Evolutionary conservation across 1,140 invertebrate species (phyloP).

Genomic region (Eupristina koningsbergeri): DNA sequence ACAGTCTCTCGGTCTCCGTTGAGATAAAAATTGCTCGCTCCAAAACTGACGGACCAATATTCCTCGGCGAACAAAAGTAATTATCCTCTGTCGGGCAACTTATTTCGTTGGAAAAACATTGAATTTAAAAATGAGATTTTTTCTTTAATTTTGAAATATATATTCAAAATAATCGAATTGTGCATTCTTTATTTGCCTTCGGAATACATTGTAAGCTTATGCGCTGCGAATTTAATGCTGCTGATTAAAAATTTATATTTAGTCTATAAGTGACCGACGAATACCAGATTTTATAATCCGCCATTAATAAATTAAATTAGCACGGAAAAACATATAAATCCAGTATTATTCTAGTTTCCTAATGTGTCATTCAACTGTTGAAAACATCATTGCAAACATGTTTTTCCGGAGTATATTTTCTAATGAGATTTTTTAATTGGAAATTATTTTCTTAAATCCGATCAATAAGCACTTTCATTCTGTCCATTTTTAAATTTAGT

Average conservation of each 20-base stretch:
- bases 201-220: neutral
- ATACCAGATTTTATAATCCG: neutral
- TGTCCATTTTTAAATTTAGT: too few species aligned
- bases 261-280: neutral
- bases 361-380: constrained; percentile 5
- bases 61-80: neutral
- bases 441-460: neutral
- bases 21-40: neutral
- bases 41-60: neutral
- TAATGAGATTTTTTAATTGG: neutral
- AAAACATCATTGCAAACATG: neutral
- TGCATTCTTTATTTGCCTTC: neutral
- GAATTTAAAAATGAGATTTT: neutral
- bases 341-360: neutral
- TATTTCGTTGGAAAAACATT: neutral
- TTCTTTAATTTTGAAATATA: neutral
- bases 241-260: neutral
- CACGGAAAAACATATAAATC: neutral
- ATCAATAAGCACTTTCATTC: neutral
- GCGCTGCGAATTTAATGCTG: neutral
- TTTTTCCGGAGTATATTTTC: neutral
- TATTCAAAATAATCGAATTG: neutral
- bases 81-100: neutral
- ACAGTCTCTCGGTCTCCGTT: neutral
- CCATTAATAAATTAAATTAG: neutral